Percentiles rank a stretch among this genome's conserved stretches.
phyloP scores from a whole-genome alignment of 2,888 invertebrate genomes.

The Choreutis nemorana region DNA sequence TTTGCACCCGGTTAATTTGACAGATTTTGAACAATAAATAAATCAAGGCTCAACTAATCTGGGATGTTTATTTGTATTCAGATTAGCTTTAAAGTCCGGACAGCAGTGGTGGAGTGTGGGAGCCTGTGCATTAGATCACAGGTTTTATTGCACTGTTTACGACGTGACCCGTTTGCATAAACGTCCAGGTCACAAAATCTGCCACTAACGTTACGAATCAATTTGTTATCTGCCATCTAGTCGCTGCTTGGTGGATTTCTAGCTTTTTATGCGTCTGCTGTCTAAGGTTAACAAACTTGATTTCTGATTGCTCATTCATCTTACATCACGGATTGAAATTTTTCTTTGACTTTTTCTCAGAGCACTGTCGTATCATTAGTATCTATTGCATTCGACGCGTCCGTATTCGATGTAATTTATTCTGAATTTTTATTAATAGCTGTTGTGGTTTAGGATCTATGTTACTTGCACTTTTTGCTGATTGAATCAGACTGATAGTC shows the following conservation, averaged over 20 bases:
- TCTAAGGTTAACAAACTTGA: slow-evolving; percentile 53
- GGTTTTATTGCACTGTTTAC: slow-evolving; percentile 36
- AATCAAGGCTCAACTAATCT: no score
- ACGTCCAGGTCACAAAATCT: slow-evolving; percentile 40
- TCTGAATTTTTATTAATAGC: background rate
- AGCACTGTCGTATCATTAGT: slow-evolving; percentile 31
- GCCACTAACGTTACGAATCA: slow-evolving; percentile 59
- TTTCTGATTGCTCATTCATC: slow-evolving; percentile 61
- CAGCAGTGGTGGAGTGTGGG: no score
- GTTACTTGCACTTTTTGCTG: slow-evolving; percentile 17
- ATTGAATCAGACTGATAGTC: slow-evolving; percentile 16
- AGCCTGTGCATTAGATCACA: slow-evolving; percentile 31
- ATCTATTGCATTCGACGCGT: slow-evolving; percentile 18
- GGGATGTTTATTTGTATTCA: no score
- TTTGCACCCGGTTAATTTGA: no score
- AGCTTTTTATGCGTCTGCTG: slow-evolving; percentile 62
- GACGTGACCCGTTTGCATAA: slow-evolving; percentile 49
- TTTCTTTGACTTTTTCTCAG: slow-evolving; percentile 35
- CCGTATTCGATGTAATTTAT: background rate
- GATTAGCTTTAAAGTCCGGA: no score
- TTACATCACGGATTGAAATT: slow-evolving; percentile 46
- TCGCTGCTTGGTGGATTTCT: slow-evolving; percentile 51
- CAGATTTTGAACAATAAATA: no score
- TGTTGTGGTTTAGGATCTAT: slow-evolving; percentile 5
- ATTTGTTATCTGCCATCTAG: slow-evolving; percentile 57